Conservation (phyloP, 2,113 vertebrate genomes). For the Cisticola juncidis region DNA sequence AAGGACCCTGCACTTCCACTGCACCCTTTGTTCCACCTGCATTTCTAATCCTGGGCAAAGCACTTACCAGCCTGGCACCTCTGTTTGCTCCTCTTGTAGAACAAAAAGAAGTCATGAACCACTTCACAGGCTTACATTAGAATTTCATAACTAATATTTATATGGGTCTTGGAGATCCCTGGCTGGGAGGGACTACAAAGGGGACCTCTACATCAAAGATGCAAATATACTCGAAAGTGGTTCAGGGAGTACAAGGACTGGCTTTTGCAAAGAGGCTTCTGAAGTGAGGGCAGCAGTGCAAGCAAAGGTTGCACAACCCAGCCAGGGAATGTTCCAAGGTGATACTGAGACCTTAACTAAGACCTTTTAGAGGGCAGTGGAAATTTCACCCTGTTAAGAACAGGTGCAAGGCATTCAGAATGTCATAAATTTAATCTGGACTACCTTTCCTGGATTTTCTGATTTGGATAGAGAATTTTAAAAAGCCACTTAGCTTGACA, state of each 20-base stretch:
- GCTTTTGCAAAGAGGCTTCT: neutral
- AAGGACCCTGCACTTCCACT: neutral
- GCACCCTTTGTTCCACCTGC: neutral
- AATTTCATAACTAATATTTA: neutral
- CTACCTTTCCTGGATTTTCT: neutral
- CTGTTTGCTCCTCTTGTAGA: neutral
- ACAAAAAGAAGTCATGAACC: neutral
- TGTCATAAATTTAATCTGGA: neutral
- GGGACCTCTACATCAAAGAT: neutral
- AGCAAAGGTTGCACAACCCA: neutral
- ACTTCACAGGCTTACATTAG: neutral
- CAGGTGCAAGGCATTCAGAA: neutral
- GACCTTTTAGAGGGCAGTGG: neutral
- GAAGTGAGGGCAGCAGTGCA: neutral
- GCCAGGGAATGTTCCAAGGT: neutral
- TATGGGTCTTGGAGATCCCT: neutral
- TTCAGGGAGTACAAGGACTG: neutral
- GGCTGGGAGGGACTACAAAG: neutral
- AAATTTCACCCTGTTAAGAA: neutral
- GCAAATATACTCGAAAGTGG: neutral
- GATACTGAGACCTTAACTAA: neutral
- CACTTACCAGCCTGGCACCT: neutral
- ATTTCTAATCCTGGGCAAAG: neutral
- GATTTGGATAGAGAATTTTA: neutral
- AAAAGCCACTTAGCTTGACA: neutral